Evolutionary conservation across 1,140 invertebrate species (phyloP).

Genomic region (Cylas formicarius): DNA sequence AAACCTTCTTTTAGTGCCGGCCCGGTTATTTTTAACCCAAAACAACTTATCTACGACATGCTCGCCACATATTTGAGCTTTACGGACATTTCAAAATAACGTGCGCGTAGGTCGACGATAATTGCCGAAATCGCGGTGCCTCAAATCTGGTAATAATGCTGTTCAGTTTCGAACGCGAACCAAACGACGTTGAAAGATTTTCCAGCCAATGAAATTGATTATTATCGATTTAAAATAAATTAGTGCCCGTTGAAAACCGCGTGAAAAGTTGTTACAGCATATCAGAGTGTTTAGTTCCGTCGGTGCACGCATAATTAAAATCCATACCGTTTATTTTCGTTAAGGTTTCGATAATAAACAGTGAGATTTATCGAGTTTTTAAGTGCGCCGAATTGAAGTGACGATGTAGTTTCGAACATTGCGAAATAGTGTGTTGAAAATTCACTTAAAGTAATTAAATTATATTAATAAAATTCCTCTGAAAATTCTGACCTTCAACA

Average conservation of each 20-base stretch:
- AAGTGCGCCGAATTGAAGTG: background rate
- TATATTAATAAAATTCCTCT: too few relatives aligned
- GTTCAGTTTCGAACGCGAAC: conserved; percentile 22
- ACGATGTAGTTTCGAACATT: background rate
- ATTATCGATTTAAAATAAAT: conserved; percentile 13
- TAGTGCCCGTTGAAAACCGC: too few relatives aligned
- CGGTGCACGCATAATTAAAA: too few relatives aligned
- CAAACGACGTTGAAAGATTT: conserved; percentile 19
- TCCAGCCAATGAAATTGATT: conserved; percentile 17
- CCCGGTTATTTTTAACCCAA: conserved; percentile 12
- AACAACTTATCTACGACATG: conserved; percentile 2
- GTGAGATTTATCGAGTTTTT: conserved; percentile 3
- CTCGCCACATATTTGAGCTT: background rate
- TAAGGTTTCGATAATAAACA: conserved; percentile 1
- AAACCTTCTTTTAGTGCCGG: conserved; percentile 11
- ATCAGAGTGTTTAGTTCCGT: too few relatives aligned
- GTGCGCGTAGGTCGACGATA: background rate
- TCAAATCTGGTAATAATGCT: too few relatives aligned
- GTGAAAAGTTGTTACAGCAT: too few relatives aligned
- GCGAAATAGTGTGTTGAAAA: background rate
- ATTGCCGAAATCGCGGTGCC: conserved; percentile 3
- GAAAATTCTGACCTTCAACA: too few relatives aligned
- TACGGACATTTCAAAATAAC: conserved; percentile 5
- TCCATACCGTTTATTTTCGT: conserved; percentile 8
- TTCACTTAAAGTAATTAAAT: too few relatives aligned